These are phyloP conservation scores for Pemphredon lugubris DNA, from an alignment of 2,888 invertebrate genomes.

Conservation along the genomic window DNA sequence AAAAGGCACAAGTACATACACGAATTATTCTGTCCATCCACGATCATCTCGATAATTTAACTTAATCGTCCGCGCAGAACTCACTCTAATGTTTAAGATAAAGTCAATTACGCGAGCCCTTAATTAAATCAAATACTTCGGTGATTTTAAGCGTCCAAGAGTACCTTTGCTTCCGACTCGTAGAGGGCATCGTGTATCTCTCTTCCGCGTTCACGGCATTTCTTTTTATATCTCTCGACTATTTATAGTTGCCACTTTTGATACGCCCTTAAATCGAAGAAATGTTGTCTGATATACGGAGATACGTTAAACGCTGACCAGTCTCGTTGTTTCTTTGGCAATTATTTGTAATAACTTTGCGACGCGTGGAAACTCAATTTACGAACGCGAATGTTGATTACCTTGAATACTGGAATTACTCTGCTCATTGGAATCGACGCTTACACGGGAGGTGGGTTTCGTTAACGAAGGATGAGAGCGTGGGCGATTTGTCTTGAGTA, in stretches of 20 bases:
- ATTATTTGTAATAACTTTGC: too few relatives aligned
- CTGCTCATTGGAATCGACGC: too few relatives aligned
- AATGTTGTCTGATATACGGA: too few relatives aligned
- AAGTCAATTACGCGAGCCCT: slow-evolving; percentile 66
- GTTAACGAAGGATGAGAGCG: too few relatives aligned
- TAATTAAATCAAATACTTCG: slow-evolving; percentile 70
- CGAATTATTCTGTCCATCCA: slow-evolving; percentile 36
- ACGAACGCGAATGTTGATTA: too few relatives aligned
- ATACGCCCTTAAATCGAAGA: too few relatives aligned
- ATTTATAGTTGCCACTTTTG: slow-evolving; percentile 24
- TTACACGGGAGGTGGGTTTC: too few relatives aligned
- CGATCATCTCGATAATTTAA: slow-evolving; percentile 48
- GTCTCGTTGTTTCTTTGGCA: too few relatives aligned
- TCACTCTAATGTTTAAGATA: slow-evolving; percentile 63
- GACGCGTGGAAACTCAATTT: too few relatives aligned
- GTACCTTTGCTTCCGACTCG: background rate
- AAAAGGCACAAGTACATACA: slow-evolving; percentile 16
- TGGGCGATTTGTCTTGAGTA: too few relatives aligned
- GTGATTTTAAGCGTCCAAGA: background rate
- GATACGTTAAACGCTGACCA: too few relatives aligned
- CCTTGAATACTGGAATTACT: too few relatives aligned
- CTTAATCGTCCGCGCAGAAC: slow-evolving; percentile 54
- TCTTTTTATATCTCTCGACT: slow-evolving; percentile 1
- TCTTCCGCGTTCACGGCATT: background rate
- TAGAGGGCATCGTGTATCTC: background rate